phyloP scores from a whole-genome alignment of 2,888 invertebrate species.

The Xanthorhoe spadicearia region DNA sequence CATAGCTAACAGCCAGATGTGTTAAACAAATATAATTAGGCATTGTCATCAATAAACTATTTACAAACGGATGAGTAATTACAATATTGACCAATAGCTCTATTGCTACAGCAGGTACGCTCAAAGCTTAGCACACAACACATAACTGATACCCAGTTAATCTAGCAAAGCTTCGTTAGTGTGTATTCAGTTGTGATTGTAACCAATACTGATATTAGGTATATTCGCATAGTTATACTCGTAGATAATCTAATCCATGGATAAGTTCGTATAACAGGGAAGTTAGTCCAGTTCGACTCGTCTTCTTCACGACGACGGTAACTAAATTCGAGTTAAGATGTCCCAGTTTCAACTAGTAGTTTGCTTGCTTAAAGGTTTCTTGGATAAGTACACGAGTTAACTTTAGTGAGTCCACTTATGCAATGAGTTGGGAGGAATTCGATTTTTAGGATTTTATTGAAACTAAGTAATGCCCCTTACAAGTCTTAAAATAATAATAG shows the following conservation, averaged over 20 bases:
- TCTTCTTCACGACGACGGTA: not conserved
- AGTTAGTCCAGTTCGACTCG: not conserved
- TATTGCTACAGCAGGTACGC: not conserved
- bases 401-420: no score
- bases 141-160: not conserved
- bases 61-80: not conserved
- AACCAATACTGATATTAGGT: not conserved
- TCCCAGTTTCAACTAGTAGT: constrained; percentile 3
- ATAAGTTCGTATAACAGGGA: no score
- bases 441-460: no score
- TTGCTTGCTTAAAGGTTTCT: no score
- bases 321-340: not conserved
- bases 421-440: no score
- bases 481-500: no score
- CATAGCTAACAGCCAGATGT: no score
- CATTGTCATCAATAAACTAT: no score
- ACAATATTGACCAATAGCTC: not conserved
- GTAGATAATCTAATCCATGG: no score
- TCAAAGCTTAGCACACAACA: not conserved
- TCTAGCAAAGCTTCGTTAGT: not conserved
- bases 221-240: not conserved
- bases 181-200: not conserved
- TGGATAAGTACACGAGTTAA: no score
- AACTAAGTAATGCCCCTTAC: no score
- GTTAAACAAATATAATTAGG: no score